These are phyloP conservation scores for Hymenochirus boettgeri DNA, from an alignment of 2,113 vertebrate species.

Conservation along the genomic window DNA sequence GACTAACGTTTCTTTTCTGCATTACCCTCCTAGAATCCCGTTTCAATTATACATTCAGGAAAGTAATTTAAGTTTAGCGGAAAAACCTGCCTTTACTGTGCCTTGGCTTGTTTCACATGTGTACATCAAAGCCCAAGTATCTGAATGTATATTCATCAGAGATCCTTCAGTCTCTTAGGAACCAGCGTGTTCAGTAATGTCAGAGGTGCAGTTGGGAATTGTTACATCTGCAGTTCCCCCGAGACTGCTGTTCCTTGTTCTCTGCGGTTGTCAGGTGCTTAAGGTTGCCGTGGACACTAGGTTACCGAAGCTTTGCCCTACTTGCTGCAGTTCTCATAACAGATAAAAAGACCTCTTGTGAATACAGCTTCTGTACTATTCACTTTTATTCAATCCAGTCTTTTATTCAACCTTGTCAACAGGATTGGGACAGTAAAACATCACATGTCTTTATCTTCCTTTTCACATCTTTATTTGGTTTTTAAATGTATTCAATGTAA, in stretches of 20 bases:
- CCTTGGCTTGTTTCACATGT: not conserved
- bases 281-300: not conserved
- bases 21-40: too few relatives aligned
- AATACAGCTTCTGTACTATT: constrained; percentile 15
- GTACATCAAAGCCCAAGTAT: constrained; percentile 37
- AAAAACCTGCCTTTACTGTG: constrained; percentile 16
- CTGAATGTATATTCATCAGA: constrained; percentile 26
- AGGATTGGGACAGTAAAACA: constrained; percentile 37
- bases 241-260: constrained; percentile 11
- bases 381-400: constrained; percentile 32
- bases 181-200: not conserved
- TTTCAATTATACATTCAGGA: too few relatives aligned
- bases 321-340: constrained; percentile 15
- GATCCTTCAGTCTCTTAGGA: constrained; percentile 16
- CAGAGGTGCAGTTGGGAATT: constrained; percentile 23
- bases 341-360: constrained; percentile 39
- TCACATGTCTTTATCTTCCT: constrained; percentile 4
- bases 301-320: constrained; percentile 35
- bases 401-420: constrained; percentile 36
- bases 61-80: constrained; percentile 22
- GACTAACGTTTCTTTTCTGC: too few relatives aligned
- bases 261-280: constrained; percentile 24
- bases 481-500: too few relatives aligned
- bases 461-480: too few relatives aligned
- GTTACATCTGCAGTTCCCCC: not conserved